A percentile compares a stretch with the other conserved stretches of the same genome.
phyloP scores from a whole-genome alignment of 2,113 vertebrate genomes.

The Paratilapia polleni region DNA sequence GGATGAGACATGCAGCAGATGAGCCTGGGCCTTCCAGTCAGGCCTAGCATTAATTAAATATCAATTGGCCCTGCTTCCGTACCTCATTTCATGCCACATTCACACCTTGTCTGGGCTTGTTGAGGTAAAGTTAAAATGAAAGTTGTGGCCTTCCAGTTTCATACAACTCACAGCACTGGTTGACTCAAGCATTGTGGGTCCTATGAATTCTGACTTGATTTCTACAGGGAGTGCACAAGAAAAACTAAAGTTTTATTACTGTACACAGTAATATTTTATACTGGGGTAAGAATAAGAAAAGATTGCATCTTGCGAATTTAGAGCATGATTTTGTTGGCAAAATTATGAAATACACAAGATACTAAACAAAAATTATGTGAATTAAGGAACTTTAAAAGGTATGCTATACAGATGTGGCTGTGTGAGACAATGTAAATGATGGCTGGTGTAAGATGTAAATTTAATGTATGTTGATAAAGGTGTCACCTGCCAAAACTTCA shows the following conservation, averaged over 20 bases:
- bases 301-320: conserved; percentile 7
- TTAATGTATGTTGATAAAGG: not conserved
- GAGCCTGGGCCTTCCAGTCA: conserved; percentile 68
- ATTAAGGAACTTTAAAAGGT: not conserved
- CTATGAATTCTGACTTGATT: conserved; percentile 32
- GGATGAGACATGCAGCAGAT: conserved; percentile 75
- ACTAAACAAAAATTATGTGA: not conserved
- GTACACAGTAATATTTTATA: not conserved
- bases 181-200: not conserved
- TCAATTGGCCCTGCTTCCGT: conserved; percentile 72
- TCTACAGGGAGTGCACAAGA: not conserved
- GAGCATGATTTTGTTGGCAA: not conserved
- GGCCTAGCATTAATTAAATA: conserved; percentile 80
- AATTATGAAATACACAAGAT: not conserved
- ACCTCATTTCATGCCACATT: conserved; percentile 79
- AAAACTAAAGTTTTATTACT: not conserved
- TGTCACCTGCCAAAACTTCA: not conserved
- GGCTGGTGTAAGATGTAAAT: not conserved
- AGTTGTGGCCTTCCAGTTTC: conserved; percentile 54
- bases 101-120: conserved; percentile 67
- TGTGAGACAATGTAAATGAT: not conserved
- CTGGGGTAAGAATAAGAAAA: not conserved
- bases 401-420: not conserved
- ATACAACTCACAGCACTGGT: conserved; percentile 20
- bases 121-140: conserved; percentile 65